These are phyloP conservation scores for Tigriopus californicus DNA, from an alignment of 2,888 invertebrate genomes.

Conservation along the genomic window DNA sequence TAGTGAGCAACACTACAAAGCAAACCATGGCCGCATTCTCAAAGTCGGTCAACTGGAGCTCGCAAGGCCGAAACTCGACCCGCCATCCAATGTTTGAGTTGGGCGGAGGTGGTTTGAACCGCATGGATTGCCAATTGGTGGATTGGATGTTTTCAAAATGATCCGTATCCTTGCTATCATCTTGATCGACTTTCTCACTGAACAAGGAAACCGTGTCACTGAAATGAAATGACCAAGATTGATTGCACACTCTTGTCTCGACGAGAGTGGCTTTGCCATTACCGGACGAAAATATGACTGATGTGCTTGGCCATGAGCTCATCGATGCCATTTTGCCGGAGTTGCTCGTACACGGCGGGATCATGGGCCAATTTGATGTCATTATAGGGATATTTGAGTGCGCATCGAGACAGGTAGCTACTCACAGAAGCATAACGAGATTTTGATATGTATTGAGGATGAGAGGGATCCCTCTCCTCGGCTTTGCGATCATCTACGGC, in stretches of 20 bases:
- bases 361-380: slow-evolving; percentile 48
- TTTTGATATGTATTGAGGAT: slow-evolving; percentile 58
- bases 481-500: slow-evolving; percentile 87
- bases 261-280: neutral
- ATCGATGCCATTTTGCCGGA: slow-evolving; percentile 75
- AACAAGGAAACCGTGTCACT: slow-evolving; percentile 79
- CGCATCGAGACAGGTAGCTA: slow-evolving; percentile 57
- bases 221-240: neutral
- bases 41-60: slow-evolving; percentile 94
- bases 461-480: slow-evolving; percentile 52
- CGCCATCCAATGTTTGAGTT: slow-evolving; percentile 95
- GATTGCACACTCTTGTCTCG: neutral
- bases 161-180: slow-evolving; percentile 81
- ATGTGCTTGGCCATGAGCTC: slow-evolving; percentile 81
- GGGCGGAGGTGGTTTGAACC: slow-evolving; percentile 94
- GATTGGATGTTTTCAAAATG: slow-evolving; percentile 99
- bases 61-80: slow-evolving; percentile 97
- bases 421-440: slow-evolving; percentile 96
- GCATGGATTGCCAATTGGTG: slow-evolving; percentile 96
- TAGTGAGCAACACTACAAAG: slow-evolving; percentile 85
- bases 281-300: slow-evolving; percentile 87
- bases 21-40: slow-evolving; percentile 98
- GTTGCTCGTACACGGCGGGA: slow-evolving; percentile 54
- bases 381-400: slow-evolving; percentile 17
- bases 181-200: slow-evolving; percentile 81